These are phyloP conservation scores for Bambusicola thoracicus DNA, from an alignment of 2,113 vertebrate species.

Conservation along the genomic window DNA sequence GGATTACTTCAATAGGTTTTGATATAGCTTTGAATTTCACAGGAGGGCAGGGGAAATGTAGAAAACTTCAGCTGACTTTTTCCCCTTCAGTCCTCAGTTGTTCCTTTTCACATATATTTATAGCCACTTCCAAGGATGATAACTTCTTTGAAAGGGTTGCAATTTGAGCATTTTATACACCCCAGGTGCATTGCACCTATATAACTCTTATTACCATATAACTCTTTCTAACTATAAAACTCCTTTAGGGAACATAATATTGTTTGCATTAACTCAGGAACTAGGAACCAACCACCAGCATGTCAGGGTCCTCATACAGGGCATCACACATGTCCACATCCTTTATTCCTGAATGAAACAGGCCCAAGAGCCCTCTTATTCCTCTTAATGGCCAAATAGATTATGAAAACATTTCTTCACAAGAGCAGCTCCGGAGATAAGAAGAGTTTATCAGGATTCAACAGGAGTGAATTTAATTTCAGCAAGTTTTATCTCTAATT, in stretches of 20 bases:
- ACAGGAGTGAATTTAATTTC: slow-evolving; percentile 26
- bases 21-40: slow-evolving; percentile 7
- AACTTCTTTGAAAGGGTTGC: slow-evolving; percentile 58
- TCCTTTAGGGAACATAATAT: slow-evolving; percentile 45
- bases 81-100: background rate
- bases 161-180: slow-evolving; percentile 48
- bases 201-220: slow-evolving; percentile 68
- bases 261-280: slow-evolving; percentile 40
- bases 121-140: slow-evolving; percentile 42
- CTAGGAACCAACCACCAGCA: background rate
- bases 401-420: slow-evolving; percentile 34
- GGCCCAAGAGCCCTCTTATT: background rate
- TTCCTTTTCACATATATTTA: slow-evolving; percentile 39
- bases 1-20: slow-evolving; percentile 6
- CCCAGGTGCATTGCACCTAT: slow-evolving; percentile 55
- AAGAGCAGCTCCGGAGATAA: slow-evolving; percentile 28
- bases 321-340: background rate
- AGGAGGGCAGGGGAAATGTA: background rate
- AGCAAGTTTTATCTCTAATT: background rate
- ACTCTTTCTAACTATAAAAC: slow-evolving; percentile 61
- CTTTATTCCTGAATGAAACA: background rate
- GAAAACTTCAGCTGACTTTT: slow-evolving; percentile 39
- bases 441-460: slow-evolving; percentile 40
- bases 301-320: background rate
- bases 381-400: slow-evolving; percentile 36